phyloP scores from a whole-genome alignment of 2,113 vertebrate genomes.

The Callopanchax toddi region DNA sequence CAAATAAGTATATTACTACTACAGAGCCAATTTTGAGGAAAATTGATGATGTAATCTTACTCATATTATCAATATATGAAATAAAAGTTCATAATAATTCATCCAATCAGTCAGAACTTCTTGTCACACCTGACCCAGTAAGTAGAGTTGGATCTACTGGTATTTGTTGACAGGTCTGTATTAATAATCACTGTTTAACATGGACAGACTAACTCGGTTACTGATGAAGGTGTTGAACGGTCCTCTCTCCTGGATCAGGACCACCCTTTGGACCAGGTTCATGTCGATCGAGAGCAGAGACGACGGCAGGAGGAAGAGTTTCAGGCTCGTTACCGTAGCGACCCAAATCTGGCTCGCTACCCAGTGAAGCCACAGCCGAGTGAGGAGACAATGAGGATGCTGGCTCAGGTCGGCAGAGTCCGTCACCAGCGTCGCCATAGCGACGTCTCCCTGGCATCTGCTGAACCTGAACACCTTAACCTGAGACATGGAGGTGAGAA shows the following conservation, averaged over 20 bases:
- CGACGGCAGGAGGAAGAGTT: slow-evolving; percentile 88
- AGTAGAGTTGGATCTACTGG: too few relatives aligned
- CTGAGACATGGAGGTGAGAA: slow-evolving; percentile 31
- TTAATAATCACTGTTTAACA: too few relatives aligned
- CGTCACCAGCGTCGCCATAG: slow-evolving; percentile 94
- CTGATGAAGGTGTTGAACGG: background rate
- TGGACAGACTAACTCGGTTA: too few relatives aligned
- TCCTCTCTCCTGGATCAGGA: slow-evolving; percentile 23
- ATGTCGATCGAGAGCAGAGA: slow-evolving; percentile 75
- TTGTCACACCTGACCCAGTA: too few relatives aligned
- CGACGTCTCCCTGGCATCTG: slow-evolving; percentile 82
- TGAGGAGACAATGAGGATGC: slow-evolving; percentile 95
- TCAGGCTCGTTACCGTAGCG: slow-evolving; percentile 91
- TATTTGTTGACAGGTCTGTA: too few relatives aligned
- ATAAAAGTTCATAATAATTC: too few relatives aligned
- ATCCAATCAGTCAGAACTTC: too few relatives aligned
- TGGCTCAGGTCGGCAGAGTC: slow-evolving; percentile 90
- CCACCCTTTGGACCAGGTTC: slow-evolving; percentile 56
- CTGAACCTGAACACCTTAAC: slow-evolving; percentile 65
- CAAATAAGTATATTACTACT: too few relatives aligned
- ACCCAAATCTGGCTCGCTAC: slow-evolving; percentile 94
- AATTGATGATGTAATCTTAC: too few relatives aligned
- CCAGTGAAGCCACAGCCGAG: slow-evolving; percentile 91
- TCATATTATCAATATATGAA: too few relatives aligned
- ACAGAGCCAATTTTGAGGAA: too few relatives aligned